These are phyloP conservation scores for Aplysina aerophoba DNA, from an alignment of 37 sponge, comb jelly and placozoan genomes.

Conservation along the genomic window DNA sequence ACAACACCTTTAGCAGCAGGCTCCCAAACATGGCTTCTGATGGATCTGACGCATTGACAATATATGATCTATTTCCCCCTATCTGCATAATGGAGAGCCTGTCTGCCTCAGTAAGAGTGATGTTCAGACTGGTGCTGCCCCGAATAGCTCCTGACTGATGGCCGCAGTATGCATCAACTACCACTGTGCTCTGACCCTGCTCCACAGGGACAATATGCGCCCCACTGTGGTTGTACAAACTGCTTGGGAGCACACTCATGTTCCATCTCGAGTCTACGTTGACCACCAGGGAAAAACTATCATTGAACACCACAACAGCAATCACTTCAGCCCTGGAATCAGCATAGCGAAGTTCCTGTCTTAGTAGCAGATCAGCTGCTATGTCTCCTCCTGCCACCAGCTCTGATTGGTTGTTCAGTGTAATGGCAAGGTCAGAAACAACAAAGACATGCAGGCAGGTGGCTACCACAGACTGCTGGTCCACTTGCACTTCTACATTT, in stretches of 20 bases:
- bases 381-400: not conserved
- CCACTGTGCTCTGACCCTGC: not conserved
- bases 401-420: not conserved
- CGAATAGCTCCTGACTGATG: not conserved
- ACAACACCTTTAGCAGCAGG: not conserved
- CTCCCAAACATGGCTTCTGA: not conserved
- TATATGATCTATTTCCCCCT: not conserved
- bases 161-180: not conserved
- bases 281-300: slow-evolving; percentile 36
- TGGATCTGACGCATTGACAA: slow-evolving; percentile 1
- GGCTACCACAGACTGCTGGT: slow-evolving; percentile 29
- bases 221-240: not conserved
- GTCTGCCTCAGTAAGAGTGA: not conserved
- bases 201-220: not conserved
- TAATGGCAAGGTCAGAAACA: slow-evolving; percentile 22
- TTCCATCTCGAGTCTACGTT: not conserved
- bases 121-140: not conserved
- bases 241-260: no score
- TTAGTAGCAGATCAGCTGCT: not conserved
- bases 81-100: not conserved
- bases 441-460: slow-evolving; percentile 40
- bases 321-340: not conserved
- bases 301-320: slow-evolving; percentile 54
- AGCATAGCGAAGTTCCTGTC: slow-evolving; percentile 34
- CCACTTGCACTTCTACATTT: not conserved